These are phyloP conservation scores for Heliconius himera DNA, from an alignment of 1,140 invertebrate genomes.

Conservation along the genomic window DNA sequence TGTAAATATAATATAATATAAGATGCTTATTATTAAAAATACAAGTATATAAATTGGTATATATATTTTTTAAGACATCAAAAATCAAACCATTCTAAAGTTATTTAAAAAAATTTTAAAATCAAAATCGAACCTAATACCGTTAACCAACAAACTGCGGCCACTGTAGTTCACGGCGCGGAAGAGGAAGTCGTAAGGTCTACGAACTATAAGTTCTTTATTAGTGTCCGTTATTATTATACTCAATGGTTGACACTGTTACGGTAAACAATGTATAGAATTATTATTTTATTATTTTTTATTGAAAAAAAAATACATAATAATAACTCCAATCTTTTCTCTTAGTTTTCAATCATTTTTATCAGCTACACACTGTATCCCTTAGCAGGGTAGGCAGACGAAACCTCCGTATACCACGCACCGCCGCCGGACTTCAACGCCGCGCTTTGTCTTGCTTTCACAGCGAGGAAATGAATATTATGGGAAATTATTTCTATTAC, in stretches of 20 bases:
- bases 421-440: too few species aligned
- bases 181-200: constrained; percentile 11
- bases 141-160: neutral
- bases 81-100: neutral
- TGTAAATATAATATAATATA: too few species aligned
- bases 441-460: too few species aligned
- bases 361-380: too few species aligned
- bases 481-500: too few species aligned
- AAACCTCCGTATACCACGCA: too few species aligned
- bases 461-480: too few species aligned
- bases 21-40: neutral
- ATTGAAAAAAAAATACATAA: too few species aligned
- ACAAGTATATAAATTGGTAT: neutral
- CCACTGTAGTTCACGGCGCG: neutral
- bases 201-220: constrained; percentile 11
- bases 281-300: neutral
- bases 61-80: neutral
- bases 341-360: too few species aligned
- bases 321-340: too few species aligned
- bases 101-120: too few species aligned
- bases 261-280: neutral
- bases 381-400: too few species aligned
- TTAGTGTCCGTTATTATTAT: neutral
- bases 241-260: neutral
- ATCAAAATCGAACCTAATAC: neutral